Evolutionary conservation across 2,797 vertebrate species (phyloP).

Genomic region (Esox masquinongy): DNA sequence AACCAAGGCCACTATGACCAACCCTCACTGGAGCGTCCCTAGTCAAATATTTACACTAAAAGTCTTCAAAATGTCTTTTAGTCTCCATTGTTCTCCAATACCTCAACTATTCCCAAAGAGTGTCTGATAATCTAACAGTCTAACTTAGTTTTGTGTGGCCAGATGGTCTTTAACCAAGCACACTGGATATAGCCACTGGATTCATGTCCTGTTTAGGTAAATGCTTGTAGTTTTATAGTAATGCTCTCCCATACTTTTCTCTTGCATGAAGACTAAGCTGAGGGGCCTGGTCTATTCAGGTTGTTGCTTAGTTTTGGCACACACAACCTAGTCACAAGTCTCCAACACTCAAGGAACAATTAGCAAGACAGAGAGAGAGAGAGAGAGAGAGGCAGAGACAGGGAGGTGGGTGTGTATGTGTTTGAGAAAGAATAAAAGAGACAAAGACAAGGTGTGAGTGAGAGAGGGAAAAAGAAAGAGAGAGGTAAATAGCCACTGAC

Average conservation of each 20-base stretch:
- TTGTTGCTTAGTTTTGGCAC: neutral
- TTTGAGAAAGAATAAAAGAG: neutral
- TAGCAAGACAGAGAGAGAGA: constrained; percentile 4
- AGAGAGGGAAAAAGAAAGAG: constrained; percentile 43
- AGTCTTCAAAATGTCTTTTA: too few relatives aligned
- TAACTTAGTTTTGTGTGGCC: constrained; percentile 48
- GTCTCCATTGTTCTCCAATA: neutral
- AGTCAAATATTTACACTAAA: neutral
- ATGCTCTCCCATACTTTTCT: constrained; percentile 29
- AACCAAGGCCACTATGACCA: neutral
- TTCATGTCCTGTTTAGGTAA: constrained; percentile 63
- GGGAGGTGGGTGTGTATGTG: too few relatives aligned
- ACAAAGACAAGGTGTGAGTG: constrained; percentile 15
- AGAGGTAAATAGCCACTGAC: constrained; percentile 67
- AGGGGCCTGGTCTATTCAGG: constrained; percentile 10
- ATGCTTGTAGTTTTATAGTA: constrained; percentile 62
- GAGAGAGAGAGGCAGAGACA: constrained; percentile 36
- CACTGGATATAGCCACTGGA: constrained; percentile 66
- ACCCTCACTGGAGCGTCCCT: too few relatives aligned
- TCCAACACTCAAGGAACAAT: neutral
- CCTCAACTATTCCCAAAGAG: neutral
- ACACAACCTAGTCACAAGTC: neutral
- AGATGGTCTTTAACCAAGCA: constrained; percentile 61
- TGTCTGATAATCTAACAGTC: constrained; percentile 24
- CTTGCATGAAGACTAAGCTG: constrained; percentile 45